phyloP scores from a whole-genome alignment of 2,888 invertebrate species.

The Lomographa bimaculata region DNA sequence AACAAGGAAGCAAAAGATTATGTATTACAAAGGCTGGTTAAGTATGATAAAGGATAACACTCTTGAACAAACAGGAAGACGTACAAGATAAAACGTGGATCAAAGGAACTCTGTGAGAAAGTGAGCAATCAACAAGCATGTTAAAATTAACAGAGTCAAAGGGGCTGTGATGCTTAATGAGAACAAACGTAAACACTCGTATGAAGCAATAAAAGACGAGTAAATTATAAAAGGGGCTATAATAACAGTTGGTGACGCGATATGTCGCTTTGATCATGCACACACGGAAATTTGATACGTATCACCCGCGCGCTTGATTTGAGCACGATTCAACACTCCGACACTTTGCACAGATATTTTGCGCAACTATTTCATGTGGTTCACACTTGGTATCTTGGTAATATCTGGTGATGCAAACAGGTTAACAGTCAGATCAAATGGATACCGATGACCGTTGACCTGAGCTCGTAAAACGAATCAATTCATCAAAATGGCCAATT shows the following conservation, averaged over 20 bases:
- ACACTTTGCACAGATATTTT: slow-evolving; percentile 26
- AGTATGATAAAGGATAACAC: slow-evolving; percentile 25
- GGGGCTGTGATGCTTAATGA: slow-evolving; percentile 28
- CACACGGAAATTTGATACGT: slow-evolving; percentile 46
- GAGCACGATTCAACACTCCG: slow-evolving; percentile 40
- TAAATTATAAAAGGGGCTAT: slow-evolving; percentile 26
- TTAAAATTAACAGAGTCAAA: slow-evolving; percentile 27
- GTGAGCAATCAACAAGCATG: slow-evolving; percentile 26
- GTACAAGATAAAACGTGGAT: slow-evolving; percentile 25
- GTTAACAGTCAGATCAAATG: background rate
- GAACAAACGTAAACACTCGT: slow-evolving; percentile 29
- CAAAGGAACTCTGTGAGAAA: slow-evolving; percentile 17
- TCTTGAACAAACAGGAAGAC: slow-evolving; percentile 25
- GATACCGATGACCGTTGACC: slow-evolving; percentile 29
- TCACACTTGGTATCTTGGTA: slow-evolving; percentile 13
- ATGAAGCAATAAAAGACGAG: slow-evolving; percentile 28
- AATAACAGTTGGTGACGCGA: slow-evolving; percentile 31
- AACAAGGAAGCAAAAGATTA: slow-evolving; percentile 31
- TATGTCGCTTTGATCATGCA: slow-evolving; percentile 32
- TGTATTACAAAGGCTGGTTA: slow-evolving; percentile 25
- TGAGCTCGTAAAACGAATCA: slow-evolving; percentile 28
- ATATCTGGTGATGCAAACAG: too few relatives aligned
- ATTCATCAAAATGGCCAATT: slow-evolving; percentile 23
- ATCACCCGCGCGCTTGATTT: slow-evolving; percentile 43
- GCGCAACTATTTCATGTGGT: slow-evolving; percentile 13